phyloP scores from a whole-genome alignment of 2,797 vertebrate species.

The Caiman crocodilus region DNA sequence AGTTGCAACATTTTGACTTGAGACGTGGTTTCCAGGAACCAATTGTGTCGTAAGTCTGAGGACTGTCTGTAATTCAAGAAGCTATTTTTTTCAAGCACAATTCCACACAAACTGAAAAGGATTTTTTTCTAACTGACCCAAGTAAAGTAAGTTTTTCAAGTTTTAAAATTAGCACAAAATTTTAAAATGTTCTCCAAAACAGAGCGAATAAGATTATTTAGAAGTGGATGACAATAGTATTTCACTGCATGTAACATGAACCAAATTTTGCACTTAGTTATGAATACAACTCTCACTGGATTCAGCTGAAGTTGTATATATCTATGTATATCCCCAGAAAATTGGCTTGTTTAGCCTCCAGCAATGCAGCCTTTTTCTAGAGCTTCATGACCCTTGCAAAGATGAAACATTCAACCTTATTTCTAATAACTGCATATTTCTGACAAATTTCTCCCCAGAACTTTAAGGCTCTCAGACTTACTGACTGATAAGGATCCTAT shows the following conservation, averaged over 20 bases:
- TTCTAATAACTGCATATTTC: background rate
- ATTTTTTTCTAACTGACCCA: too few relatives aligned
- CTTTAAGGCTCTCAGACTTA: background rate
- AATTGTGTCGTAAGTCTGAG: too few relatives aligned
- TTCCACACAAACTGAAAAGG: background rate
- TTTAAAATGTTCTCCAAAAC: background rate
- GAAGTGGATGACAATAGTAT: background rate
- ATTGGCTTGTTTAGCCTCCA: too few relatives aligned
- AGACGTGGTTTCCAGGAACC: too few relatives aligned
- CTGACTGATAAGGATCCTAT: background rate
- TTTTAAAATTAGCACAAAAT: background rate
- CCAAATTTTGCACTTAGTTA: background rate
- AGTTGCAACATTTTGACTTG: too few relatives aligned
- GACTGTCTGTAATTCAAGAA: background rate
- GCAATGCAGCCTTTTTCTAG: background rate
- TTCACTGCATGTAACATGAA: background rate
- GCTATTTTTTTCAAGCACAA: background rate
- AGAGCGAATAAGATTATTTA: background rate
- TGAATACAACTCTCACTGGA: background rate
- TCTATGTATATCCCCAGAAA: too few relatives aligned
- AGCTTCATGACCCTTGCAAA: background rate
- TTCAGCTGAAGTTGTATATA: background rate
- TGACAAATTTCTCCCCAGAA: background rate
- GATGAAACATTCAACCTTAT: background rate
- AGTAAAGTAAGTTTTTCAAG: background rate